Base-by-base conservation (phyloP, 23 tunicate species). In the Styela plicata region DNA sequence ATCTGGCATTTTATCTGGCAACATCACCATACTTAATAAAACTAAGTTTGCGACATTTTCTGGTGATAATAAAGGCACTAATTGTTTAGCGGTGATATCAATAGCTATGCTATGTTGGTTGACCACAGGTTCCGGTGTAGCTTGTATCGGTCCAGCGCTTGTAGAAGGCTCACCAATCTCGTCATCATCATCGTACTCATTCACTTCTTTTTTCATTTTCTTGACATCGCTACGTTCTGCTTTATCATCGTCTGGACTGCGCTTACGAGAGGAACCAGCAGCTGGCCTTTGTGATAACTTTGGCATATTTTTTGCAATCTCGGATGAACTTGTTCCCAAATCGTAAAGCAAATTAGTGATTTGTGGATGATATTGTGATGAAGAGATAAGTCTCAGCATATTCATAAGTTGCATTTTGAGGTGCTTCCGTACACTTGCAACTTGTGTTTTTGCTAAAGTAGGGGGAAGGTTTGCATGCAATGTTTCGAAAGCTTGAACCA, bases 31-130 rank as follows among this genome's bases (percentile, higher is more conserved):
- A 82, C 93, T 88, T 7, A 93, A 84, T 22, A 93, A 69, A 53
- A 93, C 98, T 24, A 93, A 88, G 62, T 93, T 93, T 80, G 98
- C 92, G 35, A 93, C 98, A 68, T 93, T 93, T 65, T 93, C 93
- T 10, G 94, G 87, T 13, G 87, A 80, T 13, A 93, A 63, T 10
- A 88, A 68, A 27, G 98, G 98, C 29, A 85, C 78, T 19, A 93
- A 64, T 34, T 93, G 87, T 57, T 88, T 84, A 37, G 98, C 98
- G 22, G 98, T 93, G 1, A 93, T 85, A 74, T 93, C 93, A 62
- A 93, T 83, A 3, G 98, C 98, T n/a, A 89, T 61, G 22, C 77
- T 85, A 2, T 78, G 88, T 34, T 79, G 30, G 22, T 78, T 78
- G 21, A 76, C 63, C 30, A 26, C 63, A 25, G 83, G 33, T 2